Conservation (phyloP, 2,888 invertebrate species). For the Atethmia centrago region DNA sequence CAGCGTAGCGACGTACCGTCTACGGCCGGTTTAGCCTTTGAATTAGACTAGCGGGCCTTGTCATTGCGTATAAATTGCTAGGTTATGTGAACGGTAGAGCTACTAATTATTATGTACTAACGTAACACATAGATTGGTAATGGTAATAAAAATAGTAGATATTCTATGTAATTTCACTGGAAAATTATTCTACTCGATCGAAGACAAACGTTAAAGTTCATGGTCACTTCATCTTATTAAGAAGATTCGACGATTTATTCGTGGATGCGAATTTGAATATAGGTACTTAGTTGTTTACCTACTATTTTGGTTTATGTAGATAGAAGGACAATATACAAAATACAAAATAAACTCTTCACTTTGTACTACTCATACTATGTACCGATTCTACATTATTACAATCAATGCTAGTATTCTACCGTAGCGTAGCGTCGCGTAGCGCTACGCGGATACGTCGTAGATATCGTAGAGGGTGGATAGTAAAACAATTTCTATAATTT, state of each 20-base stretch:
- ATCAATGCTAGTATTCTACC: background rate
- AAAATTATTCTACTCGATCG: too few species aligned
- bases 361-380: too few species aligned
- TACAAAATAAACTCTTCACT: background rate
- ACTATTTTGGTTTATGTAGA: too few species aligned
- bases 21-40: constrained; percentile 64
- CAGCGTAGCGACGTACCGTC: constrained; percentile 56
- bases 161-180: background rate
- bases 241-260: background rate
- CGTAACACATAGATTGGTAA: background rate
- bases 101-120: constrained; percentile 15
- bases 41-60: constrained; percentile 57
- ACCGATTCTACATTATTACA: too few species aligned
- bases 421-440: constrained; percentile 5
- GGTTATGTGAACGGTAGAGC: background rate
- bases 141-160: background rate
- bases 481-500: background rate
- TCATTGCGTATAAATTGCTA: constrained; percentile 57
- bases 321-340: background rate
- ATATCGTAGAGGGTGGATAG: background rate
- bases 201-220: background rate
- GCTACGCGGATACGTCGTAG: constrained; percentile 34
- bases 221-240: too few species aligned
- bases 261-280: background rate
- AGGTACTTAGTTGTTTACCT: too few species aligned